phyloP scores from a whole-genome alignment of 2,888 invertebrate genomes.

The Uropetala carovei region DNA sequence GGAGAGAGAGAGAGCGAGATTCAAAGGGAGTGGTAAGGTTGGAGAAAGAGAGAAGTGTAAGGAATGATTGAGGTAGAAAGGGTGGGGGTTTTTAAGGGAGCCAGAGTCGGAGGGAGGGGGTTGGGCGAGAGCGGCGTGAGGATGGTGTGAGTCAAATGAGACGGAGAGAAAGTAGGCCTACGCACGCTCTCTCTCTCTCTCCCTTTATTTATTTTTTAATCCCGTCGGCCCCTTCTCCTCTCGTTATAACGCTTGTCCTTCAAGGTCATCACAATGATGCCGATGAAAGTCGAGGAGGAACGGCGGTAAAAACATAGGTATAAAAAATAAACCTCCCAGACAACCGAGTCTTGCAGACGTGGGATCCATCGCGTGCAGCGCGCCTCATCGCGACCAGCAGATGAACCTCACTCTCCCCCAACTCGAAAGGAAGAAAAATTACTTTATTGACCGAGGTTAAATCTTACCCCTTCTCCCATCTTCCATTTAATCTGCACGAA shows the following conservation, averaged over 20 bases:
- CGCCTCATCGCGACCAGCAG: neutral
- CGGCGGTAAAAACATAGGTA: neutral
- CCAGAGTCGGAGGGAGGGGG: neutral
- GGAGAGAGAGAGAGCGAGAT: no score
- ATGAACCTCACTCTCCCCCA: neutral
- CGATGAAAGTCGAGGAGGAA: slow-evolving; percentile 19
- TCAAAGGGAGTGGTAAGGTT: neutral
- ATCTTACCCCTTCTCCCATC: no score
- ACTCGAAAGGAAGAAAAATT: no score
- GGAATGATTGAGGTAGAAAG: neutral
- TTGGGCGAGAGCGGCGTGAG: neutral
- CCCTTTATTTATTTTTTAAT: neutral
- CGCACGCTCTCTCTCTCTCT: neutral
- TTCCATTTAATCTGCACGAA: no score
- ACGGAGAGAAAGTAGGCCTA: neutral
- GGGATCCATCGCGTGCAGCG: neutral
- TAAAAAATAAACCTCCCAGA: neutral
- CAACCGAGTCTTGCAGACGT: neutral
- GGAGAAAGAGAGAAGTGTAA: neutral
- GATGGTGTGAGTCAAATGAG: neutral
- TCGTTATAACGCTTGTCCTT: slow-evolving; percentile 13
- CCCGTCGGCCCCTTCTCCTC: neutral
- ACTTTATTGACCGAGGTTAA: no score
- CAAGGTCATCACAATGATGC: slow-evolving; percentile 14
- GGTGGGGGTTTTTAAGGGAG: no score